A percentile compares a stretch with the other conserved stretches of the same genome.
These are phyloP conservation scores for Pseudococcus jackbeardsleyi DNA, from an alignment of 2,888 invertebrate genomes.

Conservation along the genomic window DNA sequence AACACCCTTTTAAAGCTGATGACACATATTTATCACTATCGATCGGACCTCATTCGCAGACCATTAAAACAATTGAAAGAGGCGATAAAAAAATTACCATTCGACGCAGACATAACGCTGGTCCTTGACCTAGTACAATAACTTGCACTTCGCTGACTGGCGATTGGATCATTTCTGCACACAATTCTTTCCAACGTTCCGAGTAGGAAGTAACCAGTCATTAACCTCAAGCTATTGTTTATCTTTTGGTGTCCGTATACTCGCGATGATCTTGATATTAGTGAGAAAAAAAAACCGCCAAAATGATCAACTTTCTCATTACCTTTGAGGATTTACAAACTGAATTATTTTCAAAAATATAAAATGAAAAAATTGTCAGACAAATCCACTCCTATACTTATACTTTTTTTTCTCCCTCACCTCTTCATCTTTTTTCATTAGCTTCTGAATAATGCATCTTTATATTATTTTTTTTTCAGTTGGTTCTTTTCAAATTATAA, in stretches of 20 bases:
- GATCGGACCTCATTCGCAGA: neutral
- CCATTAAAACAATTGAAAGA: conserved; percentile 10
- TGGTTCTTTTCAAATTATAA: neutral
- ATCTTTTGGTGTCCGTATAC: neutral
- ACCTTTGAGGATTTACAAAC: neutral
- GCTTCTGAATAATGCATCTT: neutral
- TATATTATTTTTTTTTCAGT: neutral
- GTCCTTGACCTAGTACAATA: conserved; percentile 61
- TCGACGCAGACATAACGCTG: conserved; percentile 9
- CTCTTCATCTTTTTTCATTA: neutral
- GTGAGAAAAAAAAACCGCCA: neutral
- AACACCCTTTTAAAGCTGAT: neutral
- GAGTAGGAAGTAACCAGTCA: conserved; percentile 61
- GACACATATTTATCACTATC: neutral
- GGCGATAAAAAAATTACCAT: conserved; percentile 38
- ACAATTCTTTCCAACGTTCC: conserved; percentile 33
- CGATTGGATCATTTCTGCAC: conserved; percentile 49
- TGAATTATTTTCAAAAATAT: neutral
- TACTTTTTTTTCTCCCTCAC: neutral
- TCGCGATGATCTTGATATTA: neutral
- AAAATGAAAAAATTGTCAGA: no score
- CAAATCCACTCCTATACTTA: neutral
- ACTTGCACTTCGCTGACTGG: neutral
- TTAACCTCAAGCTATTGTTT: conserved; percentile 61
- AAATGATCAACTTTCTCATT: neutral